These are phyloP conservation scores for Bhutanitis thaidina DNA, from an alignment of 2,888 invertebrate genomes.

Conservation along the genomic window DNA sequence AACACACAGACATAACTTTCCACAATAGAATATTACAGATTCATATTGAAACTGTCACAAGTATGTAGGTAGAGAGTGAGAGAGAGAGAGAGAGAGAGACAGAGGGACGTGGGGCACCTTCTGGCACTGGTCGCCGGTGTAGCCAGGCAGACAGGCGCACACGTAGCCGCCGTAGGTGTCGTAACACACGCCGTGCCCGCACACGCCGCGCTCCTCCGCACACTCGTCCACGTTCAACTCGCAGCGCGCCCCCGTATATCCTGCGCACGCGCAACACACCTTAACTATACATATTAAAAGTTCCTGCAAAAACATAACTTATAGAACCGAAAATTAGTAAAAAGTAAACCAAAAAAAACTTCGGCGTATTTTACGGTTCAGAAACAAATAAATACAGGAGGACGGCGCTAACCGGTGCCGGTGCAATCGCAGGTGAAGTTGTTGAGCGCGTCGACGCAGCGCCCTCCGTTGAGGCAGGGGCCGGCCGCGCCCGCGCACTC, in stretches of 20 bases:
- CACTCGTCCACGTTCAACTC: conserved; percentile 91
- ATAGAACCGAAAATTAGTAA: too few relatives aligned
- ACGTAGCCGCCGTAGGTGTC: conserved; percentile 89
- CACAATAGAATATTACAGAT: too few relatives aligned
- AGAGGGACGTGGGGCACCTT: conserved; percentile 52
- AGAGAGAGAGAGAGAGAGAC: too few relatives aligned
- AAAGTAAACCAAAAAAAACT: too few relatives aligned
- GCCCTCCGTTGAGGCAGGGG: conserved; percentile 86
- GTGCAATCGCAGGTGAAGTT: conserved; percentile 89
- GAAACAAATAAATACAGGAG: too few relatives aligned
- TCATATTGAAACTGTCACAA: too few relatives aligned
- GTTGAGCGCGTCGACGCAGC: conserved; percentile 86
- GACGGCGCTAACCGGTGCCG: conserved; percentile 75
- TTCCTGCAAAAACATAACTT: too few relatives aligned
- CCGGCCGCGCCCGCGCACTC: conserved; percentile 82
- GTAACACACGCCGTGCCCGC: conserved; percentile 89
- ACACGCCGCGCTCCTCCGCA: conserved; percentile 71
- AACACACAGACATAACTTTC: too few relatives aligned
- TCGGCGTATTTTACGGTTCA: too few relatives aligned
- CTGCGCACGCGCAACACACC: conserved; percentile 42
- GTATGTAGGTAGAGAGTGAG: too few relatives aligned
- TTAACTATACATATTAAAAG: too few relatives aligned
- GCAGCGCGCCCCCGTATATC: conserved; percentile 86
- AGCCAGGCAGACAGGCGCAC: conserved; percentile 89
- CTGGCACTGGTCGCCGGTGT: conserved; percentile 89